These are phyloP conservation scores for Phortica variegata DNA, from an alignment of 1,140 invertebrate genomes.

Conservation along the genomic window DNA sequence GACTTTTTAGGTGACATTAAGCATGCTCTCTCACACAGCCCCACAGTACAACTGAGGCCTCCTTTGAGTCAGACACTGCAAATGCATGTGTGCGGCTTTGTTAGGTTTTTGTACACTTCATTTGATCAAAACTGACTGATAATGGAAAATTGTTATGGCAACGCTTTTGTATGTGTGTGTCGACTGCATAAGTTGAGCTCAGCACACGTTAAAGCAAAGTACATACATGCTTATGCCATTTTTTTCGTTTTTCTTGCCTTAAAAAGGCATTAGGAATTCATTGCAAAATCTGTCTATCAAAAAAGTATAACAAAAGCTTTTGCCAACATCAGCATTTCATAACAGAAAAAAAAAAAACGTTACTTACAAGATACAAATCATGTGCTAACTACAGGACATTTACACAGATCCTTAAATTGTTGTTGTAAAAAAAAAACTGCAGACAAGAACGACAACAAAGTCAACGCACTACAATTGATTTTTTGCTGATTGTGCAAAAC, in stretches of 20 bases:
- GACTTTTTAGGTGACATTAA: slow-evolving; percentile 54
- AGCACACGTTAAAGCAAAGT: slow-evolving; percentile 30
- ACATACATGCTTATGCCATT: no score
- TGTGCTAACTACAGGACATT: slow-evolving; percentile 38
- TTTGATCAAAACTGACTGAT: slow-evolving; percentile 50
- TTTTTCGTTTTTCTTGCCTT: no score
- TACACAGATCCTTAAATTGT: no score
- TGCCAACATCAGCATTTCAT: no score
- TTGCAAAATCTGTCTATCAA: no score
- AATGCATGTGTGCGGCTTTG: neutral
- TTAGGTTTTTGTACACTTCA: slow-evolving; percentile 38
- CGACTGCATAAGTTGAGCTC: no score
- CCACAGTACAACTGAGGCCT: neutral
- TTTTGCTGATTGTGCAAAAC: slow-evolving; percentile 40
- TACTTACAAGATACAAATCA: slow-evolving; percentile 19
- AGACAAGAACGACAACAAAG: slow-evolving; percentile 14
- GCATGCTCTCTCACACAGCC: slow-evolving; percentile 46
- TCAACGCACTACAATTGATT: slow-evolving; percentile 15
- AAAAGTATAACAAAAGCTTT: no score
- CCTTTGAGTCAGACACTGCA: no score
- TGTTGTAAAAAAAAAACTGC: slow-evolving; percentile 47
- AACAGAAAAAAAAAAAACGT: no score
- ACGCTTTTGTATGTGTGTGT: no score
- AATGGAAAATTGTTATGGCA: slow-evolving; percentile 24
- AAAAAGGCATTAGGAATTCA: no score